Base-by-base conservation (phyloP, 2,113 vertebrate species). In the Triplophysa tibetana region DNA sequence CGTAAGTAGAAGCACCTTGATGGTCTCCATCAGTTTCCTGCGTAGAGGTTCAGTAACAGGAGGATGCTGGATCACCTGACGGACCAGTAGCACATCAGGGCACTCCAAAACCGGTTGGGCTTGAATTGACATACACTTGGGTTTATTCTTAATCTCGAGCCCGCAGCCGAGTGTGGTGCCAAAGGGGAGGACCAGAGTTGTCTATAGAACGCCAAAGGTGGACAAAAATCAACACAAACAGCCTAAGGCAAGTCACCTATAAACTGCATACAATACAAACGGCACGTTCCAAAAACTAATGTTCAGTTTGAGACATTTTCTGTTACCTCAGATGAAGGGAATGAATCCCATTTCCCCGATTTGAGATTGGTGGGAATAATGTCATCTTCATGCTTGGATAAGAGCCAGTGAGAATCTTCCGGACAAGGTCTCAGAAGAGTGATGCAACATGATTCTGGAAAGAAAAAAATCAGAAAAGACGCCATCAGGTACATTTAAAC, bases 291-390 rank as follows among this genome's bases (percentile, higher is more conserved):
- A 54, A 54, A 54, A 14, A 19, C 43, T 11, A 38, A 38, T 38
- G 33, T 8, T 38, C 33, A 38, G 33, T 38, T 38, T 38, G 17
- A 26, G 16, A 61, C 23, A 63, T 63, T 16, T 29, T 11, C 1
- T 13, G 33, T 41, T 92, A 98, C 96, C 95, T 96, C 94, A 26
- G 14, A 23, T 38, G 87, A 0, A 0, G 93, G 92, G 83, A 94
- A 94, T 0, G 81, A 85, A 12, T 93, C 87, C 94, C 88, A 91
- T 24, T 84, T 76, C 41, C 88, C 90, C 81, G 93, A 91, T 45
- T 85, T 91, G 77, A 99, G 93, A 88, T 92, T 94, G 0, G 88
- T 87, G 79, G 95, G 95, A 6, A 95, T 70, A 29, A 97, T 93
- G 45, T 90, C 92, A 8, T 90, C 88, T 60, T 89, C 85, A 61